Percentiles rank a stretch among this genome's conserved stretches.
Evolutionary conservation across 92 coral and sea anemone species (phyloP).

Genomic region (Parazoanthus swiftii): DNA sequence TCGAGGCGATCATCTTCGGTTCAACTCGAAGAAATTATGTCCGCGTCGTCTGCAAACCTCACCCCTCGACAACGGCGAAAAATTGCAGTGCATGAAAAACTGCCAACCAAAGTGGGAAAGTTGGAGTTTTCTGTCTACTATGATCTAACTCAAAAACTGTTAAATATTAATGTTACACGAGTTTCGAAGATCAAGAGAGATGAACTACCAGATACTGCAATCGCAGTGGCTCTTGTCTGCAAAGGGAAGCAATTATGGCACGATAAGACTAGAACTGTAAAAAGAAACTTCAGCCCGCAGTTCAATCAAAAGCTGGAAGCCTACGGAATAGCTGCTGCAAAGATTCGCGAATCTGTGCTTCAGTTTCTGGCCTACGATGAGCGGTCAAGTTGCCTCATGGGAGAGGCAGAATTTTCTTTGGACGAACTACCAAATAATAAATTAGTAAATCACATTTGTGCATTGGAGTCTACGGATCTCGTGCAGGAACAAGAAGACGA

Average conservation of each 20-base stretch:
- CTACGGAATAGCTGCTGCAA: conserved; percentile 24
- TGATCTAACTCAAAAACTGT: conserved; percentile 16
- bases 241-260: conserved; percentile 30
- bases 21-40: conserved; percentile 15
- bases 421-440: conserved; percentile 32
- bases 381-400: conserved; percentile 14
- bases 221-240: conserved; percentile 21
- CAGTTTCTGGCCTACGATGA: conserved; percentile 34
- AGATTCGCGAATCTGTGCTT: conserved; percentile 13
- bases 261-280: conserved; percentile 32
- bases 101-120: conserved; percentile 19
- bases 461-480: conserved; percentile 3
- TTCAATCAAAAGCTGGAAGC: conserved; percentile 42
- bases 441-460: conserved; percentile 23
- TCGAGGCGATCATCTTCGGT: not conserved
- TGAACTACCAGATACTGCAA: conserved; percentile 14
- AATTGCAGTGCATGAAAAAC: conserved; percentile 26
- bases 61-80: conserved; percentile 34
- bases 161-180: conserved; percentile 24
- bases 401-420: conserved; percentile 23
- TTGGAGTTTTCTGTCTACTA: conserved; percentile 40
- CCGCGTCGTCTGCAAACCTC: not conserved
- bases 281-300: conserved; percentile 37
- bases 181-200: conserved; percentile 29
- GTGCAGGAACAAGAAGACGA: conserved; percentile 2